Evolutionary conservation across 2,888 invertebrate species (phyloP), one percentile per base, ranked within the genome.

Genomic region (Eurytoma adleriae): DNA sequence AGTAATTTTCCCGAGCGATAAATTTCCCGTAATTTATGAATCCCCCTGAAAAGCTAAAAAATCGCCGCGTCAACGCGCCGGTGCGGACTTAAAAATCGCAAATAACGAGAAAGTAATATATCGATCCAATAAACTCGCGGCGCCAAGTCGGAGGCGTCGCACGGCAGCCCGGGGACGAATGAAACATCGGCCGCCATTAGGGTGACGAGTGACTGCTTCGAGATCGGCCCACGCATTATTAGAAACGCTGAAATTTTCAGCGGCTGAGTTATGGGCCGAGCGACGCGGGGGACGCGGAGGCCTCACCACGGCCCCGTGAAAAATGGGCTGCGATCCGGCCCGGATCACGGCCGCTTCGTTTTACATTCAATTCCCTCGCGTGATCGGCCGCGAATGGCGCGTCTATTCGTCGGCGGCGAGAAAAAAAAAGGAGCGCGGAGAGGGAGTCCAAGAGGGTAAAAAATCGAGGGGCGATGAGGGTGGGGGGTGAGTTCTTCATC

Each of bases 281-380:
- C 40, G 27, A 12, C n/a, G 2, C 18, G 57, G 40, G 18, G 4
- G 40, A 18, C 7, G 48, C 13, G 69, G 50, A 14, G 12, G 7
- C n/a, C 24, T 20, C 54, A 16, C 24, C 20, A 18, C 20, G 59
- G 13, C 20, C 61, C 27, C 14, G 61, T 5, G 81, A 78, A 67
- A 81, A 78, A 78, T 81, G 74, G 69, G 62, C 54, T 4, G 68
- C 71, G 57, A 10, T 77, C 52, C 64, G 30, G 24, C 68, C n/a
- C 40, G 64, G 57, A 79, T 70, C 72, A 77, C 74, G 79, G 70
- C 73, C 64, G 52, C 27, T 62, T 77, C 82, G 81, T 84, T 84
- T 82, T 76, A 80, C 81, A 86, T 84, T 84, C 85, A 88, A 88
- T 88, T 88, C 87, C 85, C 83, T 83, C 79, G 84, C 83, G 84